phyloP scores from a whole-genome alignment of 2,797 vertebrate species.

The Liasis olivaceus region DNA sequence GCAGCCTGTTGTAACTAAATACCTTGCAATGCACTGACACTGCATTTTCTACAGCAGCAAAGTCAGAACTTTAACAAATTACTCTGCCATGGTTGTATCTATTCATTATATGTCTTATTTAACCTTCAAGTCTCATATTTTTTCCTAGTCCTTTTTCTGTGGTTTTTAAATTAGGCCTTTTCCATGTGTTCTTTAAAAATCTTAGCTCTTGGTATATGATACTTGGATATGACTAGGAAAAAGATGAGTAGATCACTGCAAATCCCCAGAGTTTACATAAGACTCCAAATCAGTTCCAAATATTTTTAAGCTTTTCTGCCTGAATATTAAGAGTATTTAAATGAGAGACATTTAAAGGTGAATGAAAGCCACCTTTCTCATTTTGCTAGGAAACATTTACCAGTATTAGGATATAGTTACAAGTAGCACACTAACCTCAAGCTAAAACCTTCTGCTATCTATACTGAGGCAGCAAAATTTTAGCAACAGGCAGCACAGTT shows the following conservation, averaged over 20 bases:
- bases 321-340: not conserved
- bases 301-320: not conserved
- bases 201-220: not conserved
- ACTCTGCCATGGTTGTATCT: not conserved
- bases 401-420: not conserved
- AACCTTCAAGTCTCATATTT: not conserved
- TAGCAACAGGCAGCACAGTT: not conserved
- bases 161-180: not conserved
- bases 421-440: not conserved
- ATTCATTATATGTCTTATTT: not conserved
- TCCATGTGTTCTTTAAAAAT: not conserved
- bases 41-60: not conserved
- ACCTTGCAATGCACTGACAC: not conserved
- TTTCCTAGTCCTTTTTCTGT: not conserved
- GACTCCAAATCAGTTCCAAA: not conserved
- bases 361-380: not conserved
- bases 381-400: not conserved
- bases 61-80: not conserved
- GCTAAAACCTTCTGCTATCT: not conserved
- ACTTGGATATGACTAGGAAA: not conserved
- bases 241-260: not conserved
- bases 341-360: not conserved
- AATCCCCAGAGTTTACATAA: not conserved
- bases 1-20: not conserved
- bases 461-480: not conserved